These are phyloP conservation scores for Ptilorrhoa leucosticta DNA, from an alignment of 2,113 vertebrate species.

Conservation along the genomic window DNA sequence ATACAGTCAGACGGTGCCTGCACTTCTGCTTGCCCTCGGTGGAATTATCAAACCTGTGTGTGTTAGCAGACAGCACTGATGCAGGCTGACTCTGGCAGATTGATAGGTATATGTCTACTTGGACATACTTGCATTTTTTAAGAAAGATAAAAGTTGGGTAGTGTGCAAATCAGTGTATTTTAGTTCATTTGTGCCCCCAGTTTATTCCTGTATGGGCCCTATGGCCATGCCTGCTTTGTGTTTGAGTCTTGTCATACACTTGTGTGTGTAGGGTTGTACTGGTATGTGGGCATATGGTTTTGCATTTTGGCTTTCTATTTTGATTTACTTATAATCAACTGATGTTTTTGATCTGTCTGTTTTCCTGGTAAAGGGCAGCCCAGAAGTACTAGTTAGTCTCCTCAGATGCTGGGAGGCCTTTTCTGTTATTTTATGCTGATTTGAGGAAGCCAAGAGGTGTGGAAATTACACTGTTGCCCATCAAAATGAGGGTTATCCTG, in stretches of 20 bases:
- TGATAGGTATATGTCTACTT: not conserved
- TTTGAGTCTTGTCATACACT: not conserved
- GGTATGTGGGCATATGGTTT: not conserved
- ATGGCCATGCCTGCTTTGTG: not conserved
- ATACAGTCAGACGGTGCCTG: not conserved
- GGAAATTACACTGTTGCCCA: not conserved
- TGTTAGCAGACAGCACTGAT: not conserved
- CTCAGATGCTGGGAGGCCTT: not conserved
- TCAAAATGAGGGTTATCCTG: not conserved
- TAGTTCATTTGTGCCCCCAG: not conserved
- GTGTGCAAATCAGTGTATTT: not conserved
- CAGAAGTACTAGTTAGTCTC: not conserved
- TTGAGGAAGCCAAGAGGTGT: not conserved
- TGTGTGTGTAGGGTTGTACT: fast-evolving
- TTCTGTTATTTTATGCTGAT: not conserved
- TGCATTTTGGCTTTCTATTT: not conserved
- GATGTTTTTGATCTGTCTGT: not conserved
- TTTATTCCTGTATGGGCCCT: not conserved
- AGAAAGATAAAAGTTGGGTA: not conserved
- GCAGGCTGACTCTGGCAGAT: not conserved
- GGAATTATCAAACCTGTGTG: not conserved
- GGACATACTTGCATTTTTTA: not conserved
- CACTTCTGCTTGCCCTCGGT: not conserved
- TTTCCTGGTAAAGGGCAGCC: not conserved
- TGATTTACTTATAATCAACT: not conserved